Base-by-base conservation (phyloP, 2,888 invertebrate species). In the Aphrophora alni region DNA sequence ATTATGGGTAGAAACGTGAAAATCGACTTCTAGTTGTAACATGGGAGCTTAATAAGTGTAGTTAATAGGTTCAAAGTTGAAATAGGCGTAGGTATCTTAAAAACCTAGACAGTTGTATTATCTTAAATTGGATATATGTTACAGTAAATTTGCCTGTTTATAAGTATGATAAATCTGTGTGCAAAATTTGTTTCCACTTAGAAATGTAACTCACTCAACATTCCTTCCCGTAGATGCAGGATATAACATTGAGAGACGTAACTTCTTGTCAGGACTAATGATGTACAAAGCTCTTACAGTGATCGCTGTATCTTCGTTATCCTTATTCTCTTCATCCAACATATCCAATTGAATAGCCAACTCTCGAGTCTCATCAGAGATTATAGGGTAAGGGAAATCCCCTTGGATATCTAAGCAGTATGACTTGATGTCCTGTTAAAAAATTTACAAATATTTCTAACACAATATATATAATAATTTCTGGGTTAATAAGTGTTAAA, bases 171-270 rank as follows among this genome's bases (percentile, higher is more conserved):
- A n/a, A n/a, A n/a, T n/a, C n/a, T n/a, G n/a, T n/a, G n/a, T n/a
- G n/a, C n/a, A n/a, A n/a, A n/a, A n/a, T n/a, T n/a, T n/a, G n/a
- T n/a, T n/a, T n/a, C n/a, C n/a, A n/a, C n/a, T n/a, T n/a, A 44
- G 10, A 5, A 8, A 33, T 33, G 3, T 33, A n/a, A 91, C 93
- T 91, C 88, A 95, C 95, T 94, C 93, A 84, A 96, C 95, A 88
- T 96, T 96, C 83, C 97, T 90, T 69, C 97, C 97, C 27, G 95
- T 95, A 1, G 95, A 95, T 80, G 93, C 93, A 27, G 97, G 97
- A 88, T 97, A 97, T 81, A 93, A 91, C 91, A 97, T 95, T 76
- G 94, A 93, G 44, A 96, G 89, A 85, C 95, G 93, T 78, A 97
- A 89, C 85, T 92, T 93, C 87, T 94, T 94, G 86, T 95, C 93